These are phyloP conservation scores for Hydrophis major DNA, from an alignment of 2,797 vertebrate species.

Conservation along the genomic window DNA sequence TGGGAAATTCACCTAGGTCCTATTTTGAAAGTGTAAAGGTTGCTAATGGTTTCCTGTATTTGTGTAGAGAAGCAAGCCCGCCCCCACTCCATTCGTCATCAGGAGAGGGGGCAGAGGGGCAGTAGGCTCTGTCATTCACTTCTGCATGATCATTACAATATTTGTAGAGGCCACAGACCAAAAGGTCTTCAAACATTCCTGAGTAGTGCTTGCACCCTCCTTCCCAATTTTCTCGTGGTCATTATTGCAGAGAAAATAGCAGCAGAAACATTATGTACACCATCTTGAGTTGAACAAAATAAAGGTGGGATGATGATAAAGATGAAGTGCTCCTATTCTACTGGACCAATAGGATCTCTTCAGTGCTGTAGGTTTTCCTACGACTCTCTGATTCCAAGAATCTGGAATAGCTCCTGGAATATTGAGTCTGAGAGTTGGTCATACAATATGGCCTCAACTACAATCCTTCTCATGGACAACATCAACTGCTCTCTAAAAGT, in stretches of 20 bases:
- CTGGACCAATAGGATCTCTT: not conserved
- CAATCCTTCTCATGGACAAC: not conserved
- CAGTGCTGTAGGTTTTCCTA: not conserved
- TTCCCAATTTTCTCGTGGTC: not conserved
- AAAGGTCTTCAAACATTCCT: not conserved
- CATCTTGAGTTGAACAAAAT: not conserved
- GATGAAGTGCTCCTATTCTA: not conserved
- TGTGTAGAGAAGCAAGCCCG: not conserved
- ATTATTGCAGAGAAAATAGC: not conserved
- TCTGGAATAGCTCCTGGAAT: not conserved
- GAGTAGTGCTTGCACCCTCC: not conserved
- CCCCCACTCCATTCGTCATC: not conserved
- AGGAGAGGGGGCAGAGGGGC: too few relatives aligned
- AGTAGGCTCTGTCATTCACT: not conserved
- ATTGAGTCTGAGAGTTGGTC: not conserved
- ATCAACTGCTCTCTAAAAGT: not conserved
- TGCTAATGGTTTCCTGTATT: not conserved
- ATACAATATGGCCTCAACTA: not conserved
- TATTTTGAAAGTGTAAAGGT: not conserved
- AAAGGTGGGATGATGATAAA: not conserved
- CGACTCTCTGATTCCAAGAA: not conserved
- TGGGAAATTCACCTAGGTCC: not conserved
- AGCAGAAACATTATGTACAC: not conserved
- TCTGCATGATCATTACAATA: too few relatives aligned
- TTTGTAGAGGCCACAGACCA: not conserved